Conservation (phyloP, 1,140 invertebrate species). For the Ooceraea biroi region DNA sequence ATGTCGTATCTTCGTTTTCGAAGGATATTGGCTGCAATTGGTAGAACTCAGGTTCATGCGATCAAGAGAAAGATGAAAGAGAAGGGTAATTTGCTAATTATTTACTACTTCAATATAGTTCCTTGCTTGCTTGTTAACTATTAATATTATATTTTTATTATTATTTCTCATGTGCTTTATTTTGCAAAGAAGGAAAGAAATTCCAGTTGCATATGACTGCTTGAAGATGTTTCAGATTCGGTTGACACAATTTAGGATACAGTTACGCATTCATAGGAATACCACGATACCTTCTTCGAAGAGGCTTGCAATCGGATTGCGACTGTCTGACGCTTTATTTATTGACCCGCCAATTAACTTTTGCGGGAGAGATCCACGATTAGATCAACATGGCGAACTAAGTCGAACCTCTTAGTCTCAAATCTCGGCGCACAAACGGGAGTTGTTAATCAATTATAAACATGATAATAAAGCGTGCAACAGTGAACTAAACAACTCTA, state of each 20-base stretch:
- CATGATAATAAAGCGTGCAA: slow-evolving; percentile 7
- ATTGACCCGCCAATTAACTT: slow-evolving; percentile 68
- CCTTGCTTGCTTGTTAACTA: background rate
- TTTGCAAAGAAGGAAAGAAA: background rate
- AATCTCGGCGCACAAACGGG: background rate
- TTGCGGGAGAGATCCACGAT: slow-evolving; percentile 69
- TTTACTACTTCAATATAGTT: background rate
- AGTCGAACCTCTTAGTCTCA: slow-evolving; percentile 37
- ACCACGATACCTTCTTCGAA: slow-evolving; percentile 15
- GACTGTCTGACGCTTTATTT: slow-evolving; percentile 67
- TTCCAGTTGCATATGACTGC: background rate
- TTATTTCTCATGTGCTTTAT: background rate
- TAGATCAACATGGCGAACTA: slow-evolving; percentile 47
- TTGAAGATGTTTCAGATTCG: background rate
- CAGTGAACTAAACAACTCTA: slow-evolving; percentile 5
- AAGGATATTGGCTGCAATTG: slow-evolving; percentile 24
- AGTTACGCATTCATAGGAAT: background rate
- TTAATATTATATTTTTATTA: slow-evolving; percentile 12
- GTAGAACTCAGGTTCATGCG: background rate
- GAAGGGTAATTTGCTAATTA: background rate
- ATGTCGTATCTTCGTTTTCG: background rate
- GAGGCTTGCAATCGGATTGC: slow-evolving; percentile 16
- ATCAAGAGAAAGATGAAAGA: background rate
- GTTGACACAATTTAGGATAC: background rate
- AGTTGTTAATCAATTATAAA: slow-evolving; percentile 38